Conservation (phyloP, 2,113 vertebrate species). For the Hyla sarda region DNA sequence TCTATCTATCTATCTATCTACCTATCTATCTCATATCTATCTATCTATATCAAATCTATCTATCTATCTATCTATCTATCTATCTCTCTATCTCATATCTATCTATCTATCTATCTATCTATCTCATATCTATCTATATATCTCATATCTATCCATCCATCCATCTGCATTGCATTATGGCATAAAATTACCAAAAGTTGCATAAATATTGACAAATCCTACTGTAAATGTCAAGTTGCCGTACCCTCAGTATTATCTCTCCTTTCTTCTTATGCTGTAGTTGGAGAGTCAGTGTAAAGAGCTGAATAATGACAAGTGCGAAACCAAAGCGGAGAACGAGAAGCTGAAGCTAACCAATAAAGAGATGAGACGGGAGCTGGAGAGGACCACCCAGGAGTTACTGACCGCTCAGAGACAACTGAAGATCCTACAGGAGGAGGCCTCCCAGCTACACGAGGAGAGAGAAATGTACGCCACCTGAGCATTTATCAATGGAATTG, state of each 20-base stretch:
- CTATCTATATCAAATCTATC: neutral
- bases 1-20: neutral
- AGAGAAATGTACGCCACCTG: slow-evolving; percentile 81
- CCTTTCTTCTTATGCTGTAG: slow-evolving; percentile 66
- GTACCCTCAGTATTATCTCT: too few relatives aligned
- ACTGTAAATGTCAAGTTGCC: neutral
- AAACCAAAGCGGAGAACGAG: slow-evolving; percentile 84
- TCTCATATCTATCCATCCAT: neutral
- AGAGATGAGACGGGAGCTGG: slow-evolving; percentile 82
- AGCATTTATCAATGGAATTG: neutral
- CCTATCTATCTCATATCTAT: neutral
- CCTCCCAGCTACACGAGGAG: slow-evolving; percentile 79
- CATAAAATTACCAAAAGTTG: too few relatives aligned
- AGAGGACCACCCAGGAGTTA: slow-evolving; percentile 79
- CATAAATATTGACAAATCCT: neutral
- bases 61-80: neutral
- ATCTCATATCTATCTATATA: neutral
- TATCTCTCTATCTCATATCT: neutral
- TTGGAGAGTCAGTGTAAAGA: slow-evolving; percentile 83
- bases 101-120: neutral
- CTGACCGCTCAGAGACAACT: slow-evolving; percentile 83
- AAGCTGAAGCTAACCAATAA: slow-evolving; percentile 87
- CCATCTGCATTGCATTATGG: neutral
- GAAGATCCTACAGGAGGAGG: slow-evolving; percentile 81
- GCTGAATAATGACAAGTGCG: slow-evolving; percentile 82